These are phyloP conservation scores for Halichoeres trimaculatus DNA, from an alignment of 2,113 vertebrate species.

Conservation along the genomic window DNA sequence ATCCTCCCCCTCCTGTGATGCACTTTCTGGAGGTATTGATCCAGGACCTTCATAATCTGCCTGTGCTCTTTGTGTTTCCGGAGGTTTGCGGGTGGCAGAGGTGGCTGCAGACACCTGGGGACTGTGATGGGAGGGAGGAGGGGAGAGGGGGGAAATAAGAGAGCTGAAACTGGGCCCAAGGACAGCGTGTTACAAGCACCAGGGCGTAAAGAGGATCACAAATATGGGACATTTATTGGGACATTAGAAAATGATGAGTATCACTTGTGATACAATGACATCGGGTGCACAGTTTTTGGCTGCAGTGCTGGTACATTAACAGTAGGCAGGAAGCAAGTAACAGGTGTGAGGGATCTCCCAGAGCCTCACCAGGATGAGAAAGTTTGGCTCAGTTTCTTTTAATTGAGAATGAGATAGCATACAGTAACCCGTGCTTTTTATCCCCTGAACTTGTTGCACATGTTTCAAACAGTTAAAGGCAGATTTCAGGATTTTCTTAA, in stretches of 20 bases:
- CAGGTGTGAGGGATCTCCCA: slow-evolving; percentile 10
- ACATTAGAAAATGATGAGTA: slow-evolving; percentile 31
- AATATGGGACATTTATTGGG: slow-evolving; percentile 38
- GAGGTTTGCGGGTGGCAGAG: slow-evolving; percentile 44
- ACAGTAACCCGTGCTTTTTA: slow-evolving; percentile 32
- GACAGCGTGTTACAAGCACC: slow-evolving; percentile 37
- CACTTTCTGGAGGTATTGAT: slow-evolving; percentile 65
- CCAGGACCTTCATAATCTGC: slow-evolving; percentile 59
- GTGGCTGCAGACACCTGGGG: slow-evolving; percentile 18
- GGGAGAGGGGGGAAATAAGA: neutral
- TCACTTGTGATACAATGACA: slow-evolving; percentile 27
- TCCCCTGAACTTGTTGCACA: slow-evolving; percentile 28
- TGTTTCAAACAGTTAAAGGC: slow-evolving; percentile 38
- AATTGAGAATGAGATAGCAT: neutral
- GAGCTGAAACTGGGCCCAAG: slow-evolving; percentile 33
- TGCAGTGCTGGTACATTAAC: slow-evolving; percentile 21
- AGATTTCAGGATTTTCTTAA: no score
- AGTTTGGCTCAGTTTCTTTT: neutral
- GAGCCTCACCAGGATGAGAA: neutral
- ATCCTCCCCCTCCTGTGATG: slow-evolving; percentile 44
- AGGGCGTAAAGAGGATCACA: slow-evolving; percentile 26
- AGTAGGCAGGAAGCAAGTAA: slow-evolving; percentile 4
- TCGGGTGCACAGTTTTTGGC: slow-evolving; percentile 5
- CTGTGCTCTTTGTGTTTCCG: slow-evolving; percentile 44
- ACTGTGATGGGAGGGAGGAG: slow-evolving; percentile 2